Percentiles rank a stretch among this genome's conserved stretches.
phyloP scores from a whole-genome alignment of 2,888 invertebrate species.

The Callosobruchus maculatus region DNA sequence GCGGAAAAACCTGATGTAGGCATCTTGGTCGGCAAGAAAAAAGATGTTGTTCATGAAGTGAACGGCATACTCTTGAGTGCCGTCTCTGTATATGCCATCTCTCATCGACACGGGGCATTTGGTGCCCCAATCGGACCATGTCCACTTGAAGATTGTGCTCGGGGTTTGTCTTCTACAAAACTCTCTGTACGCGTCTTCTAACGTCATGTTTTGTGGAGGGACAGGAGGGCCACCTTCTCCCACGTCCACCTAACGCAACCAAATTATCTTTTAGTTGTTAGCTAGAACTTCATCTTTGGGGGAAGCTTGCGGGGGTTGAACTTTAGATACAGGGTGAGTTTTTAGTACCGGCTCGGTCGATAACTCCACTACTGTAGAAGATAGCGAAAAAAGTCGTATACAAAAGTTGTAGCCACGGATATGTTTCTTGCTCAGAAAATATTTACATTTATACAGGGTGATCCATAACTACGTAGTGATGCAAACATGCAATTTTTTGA shows the following conservation, averaged over 20 bases:
- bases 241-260: constrained; percentile 10
- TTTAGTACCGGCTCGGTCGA: too few relatives aligned
- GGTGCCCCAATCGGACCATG: constrained; percentile 56
- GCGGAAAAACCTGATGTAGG: constrained; percentile 54
- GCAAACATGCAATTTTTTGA: too few relatives aligned
- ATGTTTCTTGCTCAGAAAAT: too few relatives aligned
- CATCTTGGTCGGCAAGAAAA: constrained; percentile 54
- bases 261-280: not conserved
- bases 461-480: too few relatives aligned
- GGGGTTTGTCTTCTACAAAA: constrained; percentile 36
- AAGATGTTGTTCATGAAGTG: constrained; percentile 61
- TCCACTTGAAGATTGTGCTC: constrained; percentile 46
- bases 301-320: too few relatives aligned
- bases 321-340: too few relatives aligned
- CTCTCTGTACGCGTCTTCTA: constrained; percentile 40
- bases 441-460: too few relatives aligned
- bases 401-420: too few relatives aligned
- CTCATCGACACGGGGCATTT: constrained; percentile 62
- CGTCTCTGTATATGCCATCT: constrained; percentile 52
- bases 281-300: too few relatives aligned
- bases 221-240: constrained; percentile 25
- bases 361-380: too few relatives aligned
- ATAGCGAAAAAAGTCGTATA: too few relatives aligned
- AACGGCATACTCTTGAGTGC: constrained; percentile 56
- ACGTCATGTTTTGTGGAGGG: constrained; percentile 10